These are phyloP conservation scores for Choreutis nemorana DNA, from an alignment of 2,888 invertebrate genomes.

Conservation along the genomic window DNA sequence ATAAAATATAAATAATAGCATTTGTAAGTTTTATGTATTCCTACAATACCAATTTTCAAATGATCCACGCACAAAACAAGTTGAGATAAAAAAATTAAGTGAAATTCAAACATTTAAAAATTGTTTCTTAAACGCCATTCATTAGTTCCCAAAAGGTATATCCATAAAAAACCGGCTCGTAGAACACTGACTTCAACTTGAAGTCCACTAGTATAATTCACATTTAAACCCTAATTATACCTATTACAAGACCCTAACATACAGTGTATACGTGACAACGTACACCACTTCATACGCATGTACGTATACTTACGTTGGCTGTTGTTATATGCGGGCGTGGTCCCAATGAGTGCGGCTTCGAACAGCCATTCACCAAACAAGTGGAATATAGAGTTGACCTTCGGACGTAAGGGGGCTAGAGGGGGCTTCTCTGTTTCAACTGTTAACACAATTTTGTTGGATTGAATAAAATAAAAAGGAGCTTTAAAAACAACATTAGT, in stretches of 20 bases:
- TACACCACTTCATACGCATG: neutral
- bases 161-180: no score
- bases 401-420: conserved; percentile 80
- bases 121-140: no score
- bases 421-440: conserved; percentile 72
- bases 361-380: conserved; percentile 97
- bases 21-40: no score
- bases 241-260: neutral
- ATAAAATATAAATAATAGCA: neutral
- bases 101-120: neutral
- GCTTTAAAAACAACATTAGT: no score
- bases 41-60: no score
- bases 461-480: no score
- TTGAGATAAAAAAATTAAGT: conserved; percentile 4
- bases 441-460: conserved; percentile 35
- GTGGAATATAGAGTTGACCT: conserved; percentile 94
- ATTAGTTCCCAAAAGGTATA: no score
- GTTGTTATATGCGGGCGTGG: conserved; percentile 33
- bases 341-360: conserved; percentile 92
- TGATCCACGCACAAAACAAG: no score
- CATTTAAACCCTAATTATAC: no score
- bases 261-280: neutral
- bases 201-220: no score
- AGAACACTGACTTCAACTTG: no score
- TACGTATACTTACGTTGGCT: conserved; percentile 46